Evolutionary conservation across 2,797 vertebrate species (phyloP).

Genomic region (Amblyopsis hoosieri): DNA sequence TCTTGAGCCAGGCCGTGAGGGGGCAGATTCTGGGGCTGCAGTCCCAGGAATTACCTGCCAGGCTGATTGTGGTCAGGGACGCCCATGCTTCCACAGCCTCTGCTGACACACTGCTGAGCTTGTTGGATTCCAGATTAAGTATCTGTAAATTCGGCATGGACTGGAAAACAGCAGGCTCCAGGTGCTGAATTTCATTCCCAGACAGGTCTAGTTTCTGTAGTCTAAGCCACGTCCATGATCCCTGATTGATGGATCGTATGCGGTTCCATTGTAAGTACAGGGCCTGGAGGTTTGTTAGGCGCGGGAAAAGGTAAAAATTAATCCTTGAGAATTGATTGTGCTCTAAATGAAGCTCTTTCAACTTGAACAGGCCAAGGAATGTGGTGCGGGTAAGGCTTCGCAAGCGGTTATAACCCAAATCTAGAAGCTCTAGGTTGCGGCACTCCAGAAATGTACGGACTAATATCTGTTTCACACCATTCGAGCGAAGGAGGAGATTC

Average conservation of each 20-base stretch:
- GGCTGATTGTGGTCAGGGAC: slow-evolving; percentile 88
- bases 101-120: slow-evolving; percentile 89
- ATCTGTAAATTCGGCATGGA: slow-evolving; percentile 92
- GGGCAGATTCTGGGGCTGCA: slow-evolving; percentile 92
- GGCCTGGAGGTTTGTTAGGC: slow-evolving; percentile 90
- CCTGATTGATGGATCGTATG: slow-evolving; percentile 90
- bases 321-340: slow-evolving; percentile 98
- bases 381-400: slow-evolving; percentile 90
- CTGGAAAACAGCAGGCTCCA: slow-evolving; percentile 88
- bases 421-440: slow-evolving; percentile 93
- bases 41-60: slow-evolving; percentile 95
- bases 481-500: slow-evolving; percentile 91
- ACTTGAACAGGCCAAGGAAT: slow-evolving; percentile 89
- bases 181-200: slow-evolving; percentile 89
- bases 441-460: slow-evolving; percentile 94
- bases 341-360: slow-evolving; percentile 93
- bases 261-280: slow-evolving; percentile 97
- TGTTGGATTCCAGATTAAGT: slow-evolving; percentile 95
- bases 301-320: slow-evolving; percentile 94
- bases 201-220: slow-evolving; percentile 95
- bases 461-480: slow-evolving; percentile 86
- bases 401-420: slow-evolving; percentile 94
- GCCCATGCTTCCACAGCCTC: slow-evolving; percentile 91
- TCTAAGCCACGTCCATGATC: slow-evolving; percentile 92
- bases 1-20: slow-evolving; percentile 90